These are phyloP conservation scores for Machimus atricapillus DNA, from an alignment of 2,888 invertebrate species.

Conservation along the genomic window DNA sequence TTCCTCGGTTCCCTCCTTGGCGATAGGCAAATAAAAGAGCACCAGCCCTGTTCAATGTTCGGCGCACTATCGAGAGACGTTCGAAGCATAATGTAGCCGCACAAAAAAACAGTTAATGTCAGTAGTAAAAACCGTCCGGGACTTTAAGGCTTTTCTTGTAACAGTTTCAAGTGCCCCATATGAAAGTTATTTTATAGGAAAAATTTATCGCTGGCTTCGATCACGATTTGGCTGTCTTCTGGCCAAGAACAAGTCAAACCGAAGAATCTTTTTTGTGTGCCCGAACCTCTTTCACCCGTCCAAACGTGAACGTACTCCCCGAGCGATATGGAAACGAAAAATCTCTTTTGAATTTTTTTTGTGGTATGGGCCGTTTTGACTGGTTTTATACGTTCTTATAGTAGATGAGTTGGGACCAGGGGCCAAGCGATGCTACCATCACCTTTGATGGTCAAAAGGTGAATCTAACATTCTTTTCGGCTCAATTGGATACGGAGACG, in stretches of 20 bases:
- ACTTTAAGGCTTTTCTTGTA: slow-evolving; percentile 28
- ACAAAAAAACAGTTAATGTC: slow-evolving; percentile 24
- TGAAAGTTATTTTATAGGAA: slow-evolving; percentile 39
- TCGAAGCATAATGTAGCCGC: background rate
- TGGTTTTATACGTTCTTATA: background rate
- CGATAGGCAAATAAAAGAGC: slow-evolving; percentile 10
- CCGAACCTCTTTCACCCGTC: slow-evolving; percentile 25
- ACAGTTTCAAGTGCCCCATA: slow-evolving; percentile 37
- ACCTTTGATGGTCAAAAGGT: background rate
- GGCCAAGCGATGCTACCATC: background rate
- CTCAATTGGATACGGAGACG: background rate
- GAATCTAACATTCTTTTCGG: background rate
- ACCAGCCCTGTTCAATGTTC: background rate
- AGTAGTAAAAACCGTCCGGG: background rate
- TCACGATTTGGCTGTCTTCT: slow-evolving; percentile 45
- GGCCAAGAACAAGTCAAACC: slow-evolving; percentile 39
- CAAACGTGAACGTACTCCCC: background rate
- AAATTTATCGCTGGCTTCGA: slow-evolving; percentile 37
- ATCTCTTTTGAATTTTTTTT: background rate
- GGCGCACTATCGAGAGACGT: background rate
- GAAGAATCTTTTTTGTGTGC: slow-evolving; percentile 9
- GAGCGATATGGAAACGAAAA: slow-evolving; percentile 18
- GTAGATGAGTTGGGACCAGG: background rate
- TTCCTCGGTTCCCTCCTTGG: background rate
- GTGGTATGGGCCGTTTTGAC: background rate